phyloP scores from a whole-genome alignment of 2,113 vertebrate genomes.

The Micromys minutus region DNA sequence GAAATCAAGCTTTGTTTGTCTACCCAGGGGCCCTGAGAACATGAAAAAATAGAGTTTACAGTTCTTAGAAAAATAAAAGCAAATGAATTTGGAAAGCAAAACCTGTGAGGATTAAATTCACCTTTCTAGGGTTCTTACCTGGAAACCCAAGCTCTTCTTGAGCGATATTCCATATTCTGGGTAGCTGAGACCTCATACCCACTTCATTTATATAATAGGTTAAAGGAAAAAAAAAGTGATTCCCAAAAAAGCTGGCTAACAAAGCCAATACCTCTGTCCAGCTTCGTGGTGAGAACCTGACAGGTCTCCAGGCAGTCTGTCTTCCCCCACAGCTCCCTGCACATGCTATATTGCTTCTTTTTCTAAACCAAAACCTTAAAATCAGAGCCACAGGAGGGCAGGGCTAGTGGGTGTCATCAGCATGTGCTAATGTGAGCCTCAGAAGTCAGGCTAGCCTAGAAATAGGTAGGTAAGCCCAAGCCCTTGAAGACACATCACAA shows the following conservation, averaged over 20 bases:
- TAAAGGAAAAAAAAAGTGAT: conserved; percentile 20
- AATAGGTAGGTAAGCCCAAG: conserved; percentile 9
- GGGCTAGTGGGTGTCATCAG: neutral
- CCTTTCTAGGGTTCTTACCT: conserved; percentile 37
- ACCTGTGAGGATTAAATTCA: conserved; percentile 51
- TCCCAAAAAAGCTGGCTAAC: conserved; percentile 36
- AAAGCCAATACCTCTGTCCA: neutral
- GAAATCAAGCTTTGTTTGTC: conserved; percentile 71
- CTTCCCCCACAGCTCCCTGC: neutral
- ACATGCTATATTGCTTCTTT: neutral
- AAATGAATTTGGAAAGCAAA: conserved; percentile 67
- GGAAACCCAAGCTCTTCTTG: conserved; percentile 53
- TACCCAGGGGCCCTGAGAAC: conserved; percentile 79
- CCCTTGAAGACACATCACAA: neutral
- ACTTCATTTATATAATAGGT: conserved; percentile 36
- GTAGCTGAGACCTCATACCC: neutral
- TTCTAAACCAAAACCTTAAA: neutral
- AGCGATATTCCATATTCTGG: neutral
- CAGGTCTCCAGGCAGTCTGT: neutral
- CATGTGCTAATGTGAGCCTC: neutral
- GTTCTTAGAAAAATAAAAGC: conserved; percentile 73
- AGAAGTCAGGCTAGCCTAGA: conserved; percentile 24
- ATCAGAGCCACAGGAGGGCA: neutral
- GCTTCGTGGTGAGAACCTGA: neutral
- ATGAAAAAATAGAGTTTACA: conserved; percentile 71